Conservation (phyloP, 2,113 vertebrate genomes). For the Xiphophorus hellerii region DNA sequence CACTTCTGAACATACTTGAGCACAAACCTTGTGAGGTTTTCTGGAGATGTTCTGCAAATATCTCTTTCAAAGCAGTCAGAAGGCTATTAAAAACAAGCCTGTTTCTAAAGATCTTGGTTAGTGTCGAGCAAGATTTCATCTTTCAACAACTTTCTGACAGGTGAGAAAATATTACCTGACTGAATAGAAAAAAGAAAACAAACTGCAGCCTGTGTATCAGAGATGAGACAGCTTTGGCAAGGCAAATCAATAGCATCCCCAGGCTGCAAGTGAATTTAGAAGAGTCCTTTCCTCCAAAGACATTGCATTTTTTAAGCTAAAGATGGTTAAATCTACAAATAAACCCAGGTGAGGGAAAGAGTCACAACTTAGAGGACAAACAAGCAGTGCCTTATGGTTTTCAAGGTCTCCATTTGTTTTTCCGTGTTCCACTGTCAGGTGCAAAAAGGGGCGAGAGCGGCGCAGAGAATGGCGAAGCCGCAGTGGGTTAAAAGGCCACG, state of each 20-base stretch:
- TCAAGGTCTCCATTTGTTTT: slow-evolving; percentile 83
- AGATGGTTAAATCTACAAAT: slow-evolving; percentile 48
- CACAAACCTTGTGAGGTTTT: background rate
- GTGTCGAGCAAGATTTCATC: slow-evolving; percentile 49
- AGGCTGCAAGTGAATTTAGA: slow-evolving; percentile 61
- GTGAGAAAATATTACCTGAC: slow-evolving; percentile 65
- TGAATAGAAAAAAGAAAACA: slow-evolving; percentile 27
- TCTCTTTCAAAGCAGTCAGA: slow-evolving; percentile 16
- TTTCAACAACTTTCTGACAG: slow-evolving; percentile 66
- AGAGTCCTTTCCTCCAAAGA: slow-evolving; percentile 31
- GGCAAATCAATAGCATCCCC: slow-evolving; percentile 77
- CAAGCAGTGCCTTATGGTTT: slow-evolving; percentile 77
- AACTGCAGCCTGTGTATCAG: slow-evolving; percentile 47
- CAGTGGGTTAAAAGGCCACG: slow-evolving; percentile 76
- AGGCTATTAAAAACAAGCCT: slow-evolving; percentile 33
- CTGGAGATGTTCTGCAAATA: slow-evolving; percentile 11
- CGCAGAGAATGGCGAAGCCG: slow-evolving; percentile 57
- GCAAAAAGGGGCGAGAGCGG: slow-evolving; percentile 47
- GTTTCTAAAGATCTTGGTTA: slow-evolving; percentile 33
- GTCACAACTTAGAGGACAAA: slow-evolving; percentile 71
- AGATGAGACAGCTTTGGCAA: slow-evolving; percentile 68
- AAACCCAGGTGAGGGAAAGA: slow-evolving; percentile 37
- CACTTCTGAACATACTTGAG: background rate
- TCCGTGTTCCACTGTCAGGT: slow-evolving; percentile 74
- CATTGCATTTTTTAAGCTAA: slow-evolving; percentile 47